phyloP scores from a whole-genome alignment of 1,140 invertebrate species.

The Diorhabda carinulata region DNA sequence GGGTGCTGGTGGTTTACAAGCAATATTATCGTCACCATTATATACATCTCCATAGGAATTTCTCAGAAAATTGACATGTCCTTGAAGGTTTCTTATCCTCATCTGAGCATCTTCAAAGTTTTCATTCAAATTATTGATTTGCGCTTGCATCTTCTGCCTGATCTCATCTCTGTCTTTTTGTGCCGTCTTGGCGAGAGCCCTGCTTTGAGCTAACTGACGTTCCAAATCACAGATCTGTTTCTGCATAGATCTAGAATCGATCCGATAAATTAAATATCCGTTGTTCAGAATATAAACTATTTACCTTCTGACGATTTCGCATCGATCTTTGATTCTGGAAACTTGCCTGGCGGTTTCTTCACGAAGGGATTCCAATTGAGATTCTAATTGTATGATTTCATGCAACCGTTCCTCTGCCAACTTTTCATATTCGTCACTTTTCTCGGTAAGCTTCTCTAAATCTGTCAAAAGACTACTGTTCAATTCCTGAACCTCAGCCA shows the following conservation, averaged over 20 bases:
- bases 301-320: constrained; percentile 55
- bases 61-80: constrained; percentile 32
- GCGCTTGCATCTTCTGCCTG: constrained; percentile 63
- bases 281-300: background rate
- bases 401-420: constrained; percentile 54
- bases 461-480: constrained; percentile 51
- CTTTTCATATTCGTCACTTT: constrained; percentile 53
- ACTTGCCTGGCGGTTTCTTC: constrained; percentile 70
- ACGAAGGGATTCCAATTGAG: constrained; percentile 63
- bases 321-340: constrained; percentile 49
- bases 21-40: background rate
- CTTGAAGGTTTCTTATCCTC: constrained; percentile 58
- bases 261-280: no score
- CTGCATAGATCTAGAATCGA: constrained; percentile 51
- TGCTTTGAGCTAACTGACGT: constrained; percentile 58
- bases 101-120: constrained; percentile 65
- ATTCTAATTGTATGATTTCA: constrained; percentile 57
- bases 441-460: constrained; percentile 39
- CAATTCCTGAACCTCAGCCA: constrained; percentile 50
- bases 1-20: background rate
- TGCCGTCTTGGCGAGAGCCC: constrained; percentile 58
- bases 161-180: constrained; percentile 67
- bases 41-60: constrained; percentile 20
- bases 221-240: constrained; percentile 63
- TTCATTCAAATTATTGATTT: constrained; percentile 62